Conservation (phyloP, 2,113 vertebrate species). For the Seriola dumerili region DNA sequence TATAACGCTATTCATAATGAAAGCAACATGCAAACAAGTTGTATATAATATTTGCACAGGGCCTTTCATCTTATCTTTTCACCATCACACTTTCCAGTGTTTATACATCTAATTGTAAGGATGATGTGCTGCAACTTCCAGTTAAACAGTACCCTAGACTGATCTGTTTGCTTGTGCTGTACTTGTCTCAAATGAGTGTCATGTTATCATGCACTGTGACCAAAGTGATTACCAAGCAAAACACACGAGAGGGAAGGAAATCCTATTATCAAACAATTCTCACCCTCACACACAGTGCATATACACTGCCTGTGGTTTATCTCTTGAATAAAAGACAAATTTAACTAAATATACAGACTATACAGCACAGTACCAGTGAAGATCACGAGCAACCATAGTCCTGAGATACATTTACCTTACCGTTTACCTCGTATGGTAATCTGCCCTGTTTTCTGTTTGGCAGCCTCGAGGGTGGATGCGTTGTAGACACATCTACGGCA, state of each 20-base stretch:
- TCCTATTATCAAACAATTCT: conserved; percentile 22
- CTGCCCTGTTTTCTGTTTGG: conserved; percentile 9
- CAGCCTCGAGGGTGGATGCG: background rate
- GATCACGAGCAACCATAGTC: background rate
- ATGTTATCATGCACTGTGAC: conserved; percentile 44
- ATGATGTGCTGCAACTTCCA: background rate
- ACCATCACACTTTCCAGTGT: background rate
- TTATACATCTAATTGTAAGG: background rate
- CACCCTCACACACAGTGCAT: conserved; percentile 1
- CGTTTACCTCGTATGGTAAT: background rate
- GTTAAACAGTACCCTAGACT: background rate
- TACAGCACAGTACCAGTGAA: background rate
- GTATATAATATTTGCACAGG: background rate
- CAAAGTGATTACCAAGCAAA: conserved; percentile 45
- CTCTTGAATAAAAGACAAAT: background rate
- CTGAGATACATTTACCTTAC: background rate
- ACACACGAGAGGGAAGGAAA: conserved; percentile 14
- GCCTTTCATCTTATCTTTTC: background rate
- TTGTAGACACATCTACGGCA: background rate
- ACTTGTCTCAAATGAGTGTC: conserved; percentile 20
- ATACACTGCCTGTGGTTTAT: background rate
- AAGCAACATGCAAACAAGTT: background rate
- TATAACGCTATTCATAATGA: background rate
- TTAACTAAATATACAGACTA: background rate
- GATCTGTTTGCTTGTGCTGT: conserved; percentile 27